Base-by-base conservation (phyloP, 2,797 vertebrate species). In the Notoglanidium macrostoma region DNA sequence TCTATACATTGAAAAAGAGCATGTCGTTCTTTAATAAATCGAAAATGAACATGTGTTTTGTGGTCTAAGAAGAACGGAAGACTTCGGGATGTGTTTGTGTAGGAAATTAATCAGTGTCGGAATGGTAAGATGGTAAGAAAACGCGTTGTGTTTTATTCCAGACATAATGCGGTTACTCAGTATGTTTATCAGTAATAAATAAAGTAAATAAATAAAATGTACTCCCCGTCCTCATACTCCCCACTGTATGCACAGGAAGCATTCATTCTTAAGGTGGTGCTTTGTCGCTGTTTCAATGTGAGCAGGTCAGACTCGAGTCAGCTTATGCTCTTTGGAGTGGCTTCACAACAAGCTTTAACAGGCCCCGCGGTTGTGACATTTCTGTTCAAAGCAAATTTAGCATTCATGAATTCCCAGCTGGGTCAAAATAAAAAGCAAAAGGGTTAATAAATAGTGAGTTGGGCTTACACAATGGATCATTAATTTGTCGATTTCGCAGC, bases 371-470 rank as follows among this genome's bases (percentile, higher is more conserved):
- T 29, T 46, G 79, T 82, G 80, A 82, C 80, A 82, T 82, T 82
- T 67, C 80, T 67, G 61, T 29, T 51, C 63, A 83, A 83, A 83
- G 61, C 61, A 67, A 51, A 83, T 83, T 67, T 67, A 19, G 46
- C 80, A 83, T 83, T 83, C 80, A 83, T 68, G 80, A 68, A 67
- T 83, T 83, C 80, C 49, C 59, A 49, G n/a, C 46, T 32, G 61
- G 80, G 61, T 83, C 61, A 67, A 83, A 83, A 83, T 67, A 83
- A 83, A 68, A 51, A 83, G 26, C n/a, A 5, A 21, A 51, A 51
- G 80, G 61, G 44, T 32, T 46, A 26, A 83, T 49, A 67, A 67
- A 67, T 83, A 67, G 80, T 5, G 21, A 67, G 80, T 7, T 51
- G 26, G 80, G 40, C 44, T 83, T 49, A 68, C 44, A 67, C 67